A percentile compares a stretch with the other conserved stretches of the same genome.
Evolutionary conservation across 1,140 invertebrate genomes (phyloP).

Genomic region (Brevipalpus yothersi): DNA sequence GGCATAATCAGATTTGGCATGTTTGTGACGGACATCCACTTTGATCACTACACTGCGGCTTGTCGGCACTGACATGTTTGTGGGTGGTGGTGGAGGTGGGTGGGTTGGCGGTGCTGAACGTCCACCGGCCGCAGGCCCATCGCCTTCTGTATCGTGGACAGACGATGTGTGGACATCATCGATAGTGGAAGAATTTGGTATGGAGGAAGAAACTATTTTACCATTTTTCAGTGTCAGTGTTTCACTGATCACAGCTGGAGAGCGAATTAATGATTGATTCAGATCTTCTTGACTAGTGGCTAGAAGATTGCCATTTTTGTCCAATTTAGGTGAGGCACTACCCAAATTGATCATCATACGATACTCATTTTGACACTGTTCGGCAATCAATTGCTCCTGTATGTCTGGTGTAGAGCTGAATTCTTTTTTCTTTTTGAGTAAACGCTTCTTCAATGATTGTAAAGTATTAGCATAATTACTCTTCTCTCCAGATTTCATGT

Average conservation of each 20-base stretch:
- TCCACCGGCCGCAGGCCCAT: slow-evolving; percentile 16
- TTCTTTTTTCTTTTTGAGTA: slow-evolving; percentile 26
- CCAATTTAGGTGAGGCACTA: background rate
- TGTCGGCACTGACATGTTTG: background rate
- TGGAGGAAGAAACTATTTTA: background rate
- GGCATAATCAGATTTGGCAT: background rate
- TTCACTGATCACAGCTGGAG: slow-evolving; percentile 2
- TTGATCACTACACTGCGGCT: background rate
- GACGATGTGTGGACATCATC: background rate
- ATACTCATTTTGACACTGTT: background rate
- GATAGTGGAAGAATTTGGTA: background rate
- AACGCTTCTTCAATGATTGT: slow-evolving; percentile 9
- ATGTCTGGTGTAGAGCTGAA: slow-evolving; percentile 65
- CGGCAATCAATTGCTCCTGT: background rate
- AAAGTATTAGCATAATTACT: slow-evolving; percentile 38
- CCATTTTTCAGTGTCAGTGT: slow-evolving; percentile 5
- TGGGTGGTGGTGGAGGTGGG: slow-evolving; percentile 32
- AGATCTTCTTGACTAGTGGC: slow-evolving; percentile 2
- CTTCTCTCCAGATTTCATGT: slow-evolving; percentile 9
- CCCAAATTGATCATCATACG: background rate
- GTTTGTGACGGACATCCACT: background rate
- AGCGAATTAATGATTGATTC: background rate
- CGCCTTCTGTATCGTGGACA: background rate
- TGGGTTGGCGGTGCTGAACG: slow-evolving; percentile 37
- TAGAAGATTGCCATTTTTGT: background rate